These are phyloP conservation scores for Trachemys scripta DNA, from an alignment of 2,113 vertebrate species.

Conservation along the genomic window DNA sequence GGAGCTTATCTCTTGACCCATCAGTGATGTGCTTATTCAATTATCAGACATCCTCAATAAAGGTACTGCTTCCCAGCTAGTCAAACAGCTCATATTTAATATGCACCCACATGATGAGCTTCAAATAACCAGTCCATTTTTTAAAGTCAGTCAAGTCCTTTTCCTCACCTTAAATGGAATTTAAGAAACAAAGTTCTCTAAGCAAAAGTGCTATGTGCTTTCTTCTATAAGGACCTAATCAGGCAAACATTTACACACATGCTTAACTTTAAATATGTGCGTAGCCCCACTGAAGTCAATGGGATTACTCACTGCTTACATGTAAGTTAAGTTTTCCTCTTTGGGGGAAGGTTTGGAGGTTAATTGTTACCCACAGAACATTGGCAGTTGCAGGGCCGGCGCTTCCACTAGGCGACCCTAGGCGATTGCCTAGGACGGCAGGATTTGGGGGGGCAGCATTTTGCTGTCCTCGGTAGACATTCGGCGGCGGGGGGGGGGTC, in stretches of 20 bases:
- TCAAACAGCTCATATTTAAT: fast-evolving
- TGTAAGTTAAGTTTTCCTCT: background rate
- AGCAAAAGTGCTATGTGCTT: fast-evolving
- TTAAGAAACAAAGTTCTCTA: background rate
- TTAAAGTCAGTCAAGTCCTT: background rate
- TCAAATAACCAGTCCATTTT: background rate
- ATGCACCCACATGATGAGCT: background rate
- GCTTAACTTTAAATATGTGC: background rate
- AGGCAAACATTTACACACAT: background rate
- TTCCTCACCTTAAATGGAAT: background rate
- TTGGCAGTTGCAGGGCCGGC: too few species aligned
- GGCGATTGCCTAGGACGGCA: too few species aligned
- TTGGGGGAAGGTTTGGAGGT: background rate
- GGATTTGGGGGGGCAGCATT: too few species aligned
- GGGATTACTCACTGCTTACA: background rate
- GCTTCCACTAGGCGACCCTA: too few species aligned
- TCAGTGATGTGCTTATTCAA: background rate
- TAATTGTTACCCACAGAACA: background rate
- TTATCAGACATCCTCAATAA: background rate
- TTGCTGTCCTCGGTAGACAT: too few species aligned
- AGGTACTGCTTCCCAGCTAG: background rate
- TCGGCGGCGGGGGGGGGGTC: too few species aligned
- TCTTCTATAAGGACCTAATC: background rate
- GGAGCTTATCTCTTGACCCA: background rate
- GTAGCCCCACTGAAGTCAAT: background rate